A percentile compares a stretch with the other conserved stretches of the same genome.
These are phyloP conservation scores for Caenorhabditis wallacei DNA, from an alignment of 2,888 invertebrate species.

Conservation along the genomic window DNA sequence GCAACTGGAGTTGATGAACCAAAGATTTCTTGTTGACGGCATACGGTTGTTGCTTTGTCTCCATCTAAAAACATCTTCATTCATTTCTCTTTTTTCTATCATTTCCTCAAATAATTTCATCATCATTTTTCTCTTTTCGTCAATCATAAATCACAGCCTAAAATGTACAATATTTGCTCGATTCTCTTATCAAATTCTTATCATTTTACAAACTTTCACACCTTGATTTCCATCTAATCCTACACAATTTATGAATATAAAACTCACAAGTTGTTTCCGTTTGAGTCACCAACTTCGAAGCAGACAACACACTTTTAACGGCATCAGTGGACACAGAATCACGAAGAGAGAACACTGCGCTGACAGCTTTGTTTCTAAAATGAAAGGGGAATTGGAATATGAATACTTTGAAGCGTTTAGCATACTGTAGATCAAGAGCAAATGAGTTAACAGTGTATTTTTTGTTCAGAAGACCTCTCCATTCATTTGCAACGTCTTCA, in stretches of 20 bases:
- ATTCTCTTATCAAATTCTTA: constrained; percentile 38
- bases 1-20: neutral
- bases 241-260: neutral
- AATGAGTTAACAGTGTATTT: constrained; percentile 59
- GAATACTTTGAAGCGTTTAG: neutral
- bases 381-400: neutral
- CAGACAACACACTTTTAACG: constrained; percentile 41
- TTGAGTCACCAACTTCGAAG: constrained; percentile 51
- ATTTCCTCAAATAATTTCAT: constrained; percentile 1
- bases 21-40: constrained; percentile 39
- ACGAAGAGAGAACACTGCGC: constrained; percentile 58
- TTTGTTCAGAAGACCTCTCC: constrained; percentile 42
- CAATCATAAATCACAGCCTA: constrained; percentile 33
- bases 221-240: constrained; percentile 31
- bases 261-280: constrained; percentile 60
- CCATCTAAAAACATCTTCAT: constrained; percentile 47
- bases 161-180: constrained; percentile 25
- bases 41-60: constrained; percentile 58
- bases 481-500: constrained; percentile 22
- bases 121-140: constrained; percentile 14
- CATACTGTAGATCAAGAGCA: constrained; percentile 49
- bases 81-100: neutral
- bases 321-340: constrained; percentile 37
- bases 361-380: constrained; percentile 52
- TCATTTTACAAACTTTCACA: constrained; percentile 46